Evolutionary conservation across 1,140 invertebrate species (phyloP).

Genomic region (Condylostylus longicornis): DNA sequence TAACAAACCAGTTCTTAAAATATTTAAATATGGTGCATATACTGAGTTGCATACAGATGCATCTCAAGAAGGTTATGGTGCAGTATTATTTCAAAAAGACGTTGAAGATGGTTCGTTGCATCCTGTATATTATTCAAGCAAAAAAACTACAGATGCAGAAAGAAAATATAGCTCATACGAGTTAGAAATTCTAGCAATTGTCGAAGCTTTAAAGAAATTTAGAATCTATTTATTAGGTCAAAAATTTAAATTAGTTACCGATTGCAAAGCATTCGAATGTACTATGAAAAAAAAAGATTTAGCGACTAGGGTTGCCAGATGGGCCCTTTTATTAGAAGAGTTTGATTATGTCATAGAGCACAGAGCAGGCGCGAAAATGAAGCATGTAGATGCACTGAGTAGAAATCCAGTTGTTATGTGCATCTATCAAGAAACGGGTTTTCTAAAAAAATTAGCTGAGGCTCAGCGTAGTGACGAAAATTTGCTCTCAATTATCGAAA

Average conservation of each 20-base stretch:
- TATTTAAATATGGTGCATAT: constrained; percentile 7
- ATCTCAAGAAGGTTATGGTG: constrained; percentile 18
- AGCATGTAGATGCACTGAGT: constrained; percentile 21
- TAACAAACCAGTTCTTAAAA: constrained; percentile 9
- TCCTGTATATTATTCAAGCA: constrained; percentile 20
- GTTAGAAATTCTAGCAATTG: constrained; percentile 16
- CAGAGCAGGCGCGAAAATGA: constrained; percentile 12
- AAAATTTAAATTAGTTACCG: constrained; percentile 26
- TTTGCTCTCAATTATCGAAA: neutral
- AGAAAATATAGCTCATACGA: constrained; percentile 18
- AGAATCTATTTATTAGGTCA: constrained; percentile 30
- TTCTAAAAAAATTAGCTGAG: neutral
- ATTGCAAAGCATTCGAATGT: constrained; percentile 12
- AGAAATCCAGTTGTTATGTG: constrained; percentile 1
- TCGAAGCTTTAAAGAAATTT: constrained; percentile 15
- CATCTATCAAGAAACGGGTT: neutral
- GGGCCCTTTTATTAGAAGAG: constrained; percentile 1
- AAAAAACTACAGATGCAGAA: constrained; percentile 15
- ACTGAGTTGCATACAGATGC: constrained; percentile 19
- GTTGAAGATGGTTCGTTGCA: constrained; percentile 13
- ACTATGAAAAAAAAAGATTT: constrained; percentile 7
- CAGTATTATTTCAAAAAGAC: constrained; percentile 15
- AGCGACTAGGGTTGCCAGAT: constrained; percentile 4
- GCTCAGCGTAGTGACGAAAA: neutral
- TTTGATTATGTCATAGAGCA: neutral